Evolutionary conservation across 2,113 vertebrate genomes (phyloP).

Genomic region (Macquaria australasica): DNA sequence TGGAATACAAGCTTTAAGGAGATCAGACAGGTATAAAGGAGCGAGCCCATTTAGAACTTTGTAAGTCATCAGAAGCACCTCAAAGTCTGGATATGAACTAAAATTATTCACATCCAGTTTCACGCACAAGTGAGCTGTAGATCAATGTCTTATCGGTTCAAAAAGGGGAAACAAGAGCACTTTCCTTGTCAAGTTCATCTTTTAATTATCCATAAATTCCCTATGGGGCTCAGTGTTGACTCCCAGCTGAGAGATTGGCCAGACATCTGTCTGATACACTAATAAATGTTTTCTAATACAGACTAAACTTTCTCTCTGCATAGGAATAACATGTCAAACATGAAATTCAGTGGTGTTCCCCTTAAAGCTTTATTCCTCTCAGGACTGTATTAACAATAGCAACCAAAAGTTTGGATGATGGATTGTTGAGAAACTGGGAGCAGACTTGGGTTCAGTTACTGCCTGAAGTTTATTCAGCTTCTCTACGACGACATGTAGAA

Average conservation of each 20-base stretch:
- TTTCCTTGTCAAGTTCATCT: neutral
- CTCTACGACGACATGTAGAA: neutral
- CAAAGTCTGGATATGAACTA: too few relatives aligned
- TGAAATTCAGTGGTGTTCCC: neutral
- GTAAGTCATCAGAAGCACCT: neutral
- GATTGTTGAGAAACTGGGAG: constrained; percentile 17
- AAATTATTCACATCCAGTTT: neutral
- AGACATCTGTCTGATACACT: constrained; percentile 3
- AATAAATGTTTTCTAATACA: constrained; percentile 29
- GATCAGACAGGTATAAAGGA: too few relatives aligned
- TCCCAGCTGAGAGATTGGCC: neutral
- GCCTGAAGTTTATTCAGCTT: constrained; percentile 7
- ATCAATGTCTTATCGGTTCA: neutral
- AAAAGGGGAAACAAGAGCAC: neutral
- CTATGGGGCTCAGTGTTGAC: neutral
- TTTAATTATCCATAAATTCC: neutral
- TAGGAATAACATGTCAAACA: constrained; percentile 50
- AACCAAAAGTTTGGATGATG: constrained; percentile 15
- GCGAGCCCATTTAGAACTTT: too few relatives aligned
- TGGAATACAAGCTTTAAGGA: neutral
- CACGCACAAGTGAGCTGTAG: neutral
- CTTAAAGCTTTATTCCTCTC: constrained; percentile 2
- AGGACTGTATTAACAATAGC: constrained; percentile 1
- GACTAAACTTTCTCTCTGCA: constrained; percentile 30
- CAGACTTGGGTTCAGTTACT: constrained; percentile 17